Evolutionary conservation across 2,797 vertebrate species (phyloP), one percentile per base, ranked within the genome.

Genomic region (Liasis olivaceus): DNA sequence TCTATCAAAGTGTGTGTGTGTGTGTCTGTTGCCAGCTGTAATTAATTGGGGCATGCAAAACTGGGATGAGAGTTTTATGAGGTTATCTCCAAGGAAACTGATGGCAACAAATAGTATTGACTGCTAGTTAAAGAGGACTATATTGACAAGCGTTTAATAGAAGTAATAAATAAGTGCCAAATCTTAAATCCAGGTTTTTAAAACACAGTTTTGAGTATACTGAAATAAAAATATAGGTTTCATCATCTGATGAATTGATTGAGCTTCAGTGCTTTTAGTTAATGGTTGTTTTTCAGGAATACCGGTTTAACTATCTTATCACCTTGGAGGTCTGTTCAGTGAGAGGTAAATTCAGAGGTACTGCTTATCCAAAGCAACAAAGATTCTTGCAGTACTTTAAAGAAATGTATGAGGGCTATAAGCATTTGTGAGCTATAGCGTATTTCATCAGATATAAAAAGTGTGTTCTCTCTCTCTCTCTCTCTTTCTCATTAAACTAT

Each of bases 81-180:
- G 87, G 54, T 66, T 90, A 4, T 94, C 94, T 95, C 93, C 0
- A 0, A 94, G 94, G 96, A 95, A 95, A 95, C 91, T 28, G 62
- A 86, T 72, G 88, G 17, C 69, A 72, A 81, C 1, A 24, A 42
- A 14, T 62, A 62, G 28, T 59, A 92, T 56, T 56, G 88, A 62
- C 87, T 87, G 58, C 84, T 94, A 47, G 84, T 94, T 94, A 90
- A 95, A 91, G 93, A 64, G 85, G 87, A 24, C 0, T 42, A 87
- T 88, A 93, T 92, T 90, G 93, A 81, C 87, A 92, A 81, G 24
- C 89, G 15, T 58, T 42, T 88, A 66, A 91, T 88, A 88, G 88
- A 28, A 8, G 86, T 93, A 91, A 94, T 72, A 90, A 85, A 94
- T 51, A 81, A 14, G 9, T 59, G 59, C 59, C 85, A 89, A 91